Conservation (phyloP, 35 echinoderm and acorn worm genomes). For the Ophiothrix spiculata region DNA sequence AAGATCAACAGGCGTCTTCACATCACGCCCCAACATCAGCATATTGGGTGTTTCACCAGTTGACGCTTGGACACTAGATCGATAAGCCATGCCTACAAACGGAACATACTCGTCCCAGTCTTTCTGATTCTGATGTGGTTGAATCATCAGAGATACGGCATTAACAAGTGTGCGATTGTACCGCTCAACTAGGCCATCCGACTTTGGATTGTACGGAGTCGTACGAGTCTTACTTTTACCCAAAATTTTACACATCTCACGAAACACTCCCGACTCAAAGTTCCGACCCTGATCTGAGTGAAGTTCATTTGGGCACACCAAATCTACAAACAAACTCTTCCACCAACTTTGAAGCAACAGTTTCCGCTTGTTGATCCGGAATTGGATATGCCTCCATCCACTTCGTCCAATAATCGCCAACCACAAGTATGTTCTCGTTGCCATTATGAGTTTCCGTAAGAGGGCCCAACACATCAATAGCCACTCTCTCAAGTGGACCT, state of each 20-base stretch:
- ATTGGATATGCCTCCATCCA: constrained; percentile 40
- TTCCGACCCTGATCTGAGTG: constrained; percentile 44
- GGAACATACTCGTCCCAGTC: constrained; percentile 35
- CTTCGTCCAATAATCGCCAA: constrained; percentile 38
- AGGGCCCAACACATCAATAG: constrained; percentile 38
- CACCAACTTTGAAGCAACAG: constrained; percentile 42
- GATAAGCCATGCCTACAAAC: constrained; percentile 31
- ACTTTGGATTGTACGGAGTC: constrained; percentile 15
- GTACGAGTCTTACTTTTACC: constrained; percentile 41
- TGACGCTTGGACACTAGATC: constrained; percentile 21
- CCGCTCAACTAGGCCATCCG: constrained; percentile 41
- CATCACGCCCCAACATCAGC: constrained; percentile 39
- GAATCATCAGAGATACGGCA: not conserved
- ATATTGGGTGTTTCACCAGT: constrained; percentile 39
- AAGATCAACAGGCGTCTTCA: constrained; percentile 20
- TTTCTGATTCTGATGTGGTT: constrained; percentile 7
- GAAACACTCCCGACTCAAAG: constrained; percentile 20
- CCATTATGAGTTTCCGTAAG: constrained; percentile 36
- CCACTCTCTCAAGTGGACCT: constrained; percentile 14
- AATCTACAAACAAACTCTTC: constrained; percentile 45
- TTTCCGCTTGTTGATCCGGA: constrained; percentile 30
- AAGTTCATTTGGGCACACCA: constrained; percentile 34
- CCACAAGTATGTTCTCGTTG: constrained; percentile 29
- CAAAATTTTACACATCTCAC: constrained; percentile 1
- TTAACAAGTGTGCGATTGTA: constrained; percentile 30